These are phyloP conservation scores for Hypocryptadius cinnamomeus DNA, from an alignment of 2,113 vertebrate species.

Conservation along the genomic window DNA sequence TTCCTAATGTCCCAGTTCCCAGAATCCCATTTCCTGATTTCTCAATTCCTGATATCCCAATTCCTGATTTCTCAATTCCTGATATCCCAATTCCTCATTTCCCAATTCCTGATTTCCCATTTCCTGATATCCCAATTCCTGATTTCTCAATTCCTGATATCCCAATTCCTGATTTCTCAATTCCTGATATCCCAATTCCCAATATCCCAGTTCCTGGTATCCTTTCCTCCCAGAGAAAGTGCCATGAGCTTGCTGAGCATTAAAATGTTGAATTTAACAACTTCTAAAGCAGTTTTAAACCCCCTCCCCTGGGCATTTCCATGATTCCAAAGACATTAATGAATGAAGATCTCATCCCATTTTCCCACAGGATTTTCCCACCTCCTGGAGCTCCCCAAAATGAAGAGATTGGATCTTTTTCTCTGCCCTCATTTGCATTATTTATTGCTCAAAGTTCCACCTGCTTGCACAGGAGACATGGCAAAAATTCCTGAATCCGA, in stretches of 20 bases:
- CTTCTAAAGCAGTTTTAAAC: neutral
- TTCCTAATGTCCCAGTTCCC: too few species aligned
- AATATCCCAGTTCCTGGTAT: neutral
- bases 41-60: too few species aligned
- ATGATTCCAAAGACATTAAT: neutral
- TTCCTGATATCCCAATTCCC: too few species aligned
- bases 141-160: too few species aligned
- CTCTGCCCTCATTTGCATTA: neutral
- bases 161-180: too few species aligned
- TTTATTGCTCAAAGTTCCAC: neutral
- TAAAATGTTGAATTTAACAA: neutral
- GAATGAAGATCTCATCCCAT: neutral
- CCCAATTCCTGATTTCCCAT: neutral
- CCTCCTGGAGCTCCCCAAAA: neutral
- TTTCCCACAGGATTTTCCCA: neutral
- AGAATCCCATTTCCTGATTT: too few species aligned
- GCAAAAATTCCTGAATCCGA: neutral
- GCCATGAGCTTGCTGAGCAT: neutral
- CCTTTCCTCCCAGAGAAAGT: neutral
- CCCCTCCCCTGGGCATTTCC: neutral
- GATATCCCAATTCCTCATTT: too few species aligned
- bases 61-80: too few species aligned
- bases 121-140: too few species aligned
- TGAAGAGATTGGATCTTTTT: neutral
- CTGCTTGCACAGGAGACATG: neutral